Evolutionary conservation across 2,888 invertebrate genomes (phyloP).

Genomic region (Polia nebulosa): DNA sequence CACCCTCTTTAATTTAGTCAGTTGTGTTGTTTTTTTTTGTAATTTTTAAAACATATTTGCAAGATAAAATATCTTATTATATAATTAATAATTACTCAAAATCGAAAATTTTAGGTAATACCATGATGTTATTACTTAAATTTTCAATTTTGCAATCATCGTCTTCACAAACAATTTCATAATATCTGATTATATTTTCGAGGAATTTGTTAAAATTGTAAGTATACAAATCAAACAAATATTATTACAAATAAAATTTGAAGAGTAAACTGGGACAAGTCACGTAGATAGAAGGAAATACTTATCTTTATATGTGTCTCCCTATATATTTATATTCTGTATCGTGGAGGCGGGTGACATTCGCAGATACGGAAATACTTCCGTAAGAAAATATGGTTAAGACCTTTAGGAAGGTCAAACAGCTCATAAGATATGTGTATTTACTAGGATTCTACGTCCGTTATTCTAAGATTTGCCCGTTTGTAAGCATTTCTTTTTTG

Average conservation of each 20-base stretch:
- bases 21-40: background rate
- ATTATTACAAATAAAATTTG: background rate
- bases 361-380: constrained; percentile 27
- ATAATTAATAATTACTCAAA: too few relatives aligned
- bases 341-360: constrained; percentile 18
- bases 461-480: background rate
- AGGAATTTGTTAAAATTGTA: background rate
- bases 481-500: background rate
- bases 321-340: constrained; percentile 34
- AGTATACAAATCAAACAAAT: background rate
- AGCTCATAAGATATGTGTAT: constrained; percentile 6
- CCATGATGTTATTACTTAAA: too few relatives aligned
- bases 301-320: constrained; percentile 10
- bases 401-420: constrained; percentile 10
- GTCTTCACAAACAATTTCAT: background rate
- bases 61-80: background rate
- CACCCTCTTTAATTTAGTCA: too few relatives aligned
- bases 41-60: background rate
- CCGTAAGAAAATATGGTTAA: constrained; percentile 35
- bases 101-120: too few relatives aligned
- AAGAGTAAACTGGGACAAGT: background rate
- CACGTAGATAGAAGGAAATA: constrained; percentile 16
- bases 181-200: background rate
- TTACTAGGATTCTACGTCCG: constrained; percentile 6
- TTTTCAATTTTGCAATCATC: background rate